A percentile compares a stretch with the other conserved stretches of the same genome.
Evolutionary conservation across 1,140 invertebrate species (phyloP).

Genomic region (Mycetomoellerius zeteki): DNA sequence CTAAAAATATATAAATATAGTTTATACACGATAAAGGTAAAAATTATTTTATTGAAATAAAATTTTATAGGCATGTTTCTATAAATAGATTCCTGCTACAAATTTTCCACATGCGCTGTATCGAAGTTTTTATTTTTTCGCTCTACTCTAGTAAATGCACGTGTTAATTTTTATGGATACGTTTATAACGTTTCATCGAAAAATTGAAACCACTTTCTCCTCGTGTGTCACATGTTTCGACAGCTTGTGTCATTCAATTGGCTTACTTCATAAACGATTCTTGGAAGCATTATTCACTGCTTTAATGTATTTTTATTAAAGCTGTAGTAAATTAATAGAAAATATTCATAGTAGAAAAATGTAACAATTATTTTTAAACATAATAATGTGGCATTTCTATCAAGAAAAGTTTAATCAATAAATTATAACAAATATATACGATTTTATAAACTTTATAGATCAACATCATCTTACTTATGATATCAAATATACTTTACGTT

Average conservation of each 20-base stretch:
- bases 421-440: neutral
- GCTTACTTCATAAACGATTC: neutral
- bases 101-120: too few relatives aligned
- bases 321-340: neutral
- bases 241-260: conserved; percentile 23
- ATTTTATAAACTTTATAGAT: neutral
- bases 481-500: neutral
- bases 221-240: conserved; percentile 40
- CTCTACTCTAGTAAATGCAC: too few relatives aligned
- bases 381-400: neutral
- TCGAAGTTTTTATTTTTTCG: too few relatives aligned
- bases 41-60: too few relatives aligned
- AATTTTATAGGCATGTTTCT: too few relatives aligned
- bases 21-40: too few relatives aligned
- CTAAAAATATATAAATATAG: too few relatives aligned
- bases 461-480: neutral
- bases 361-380: neutral
- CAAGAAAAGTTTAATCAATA: neutral
- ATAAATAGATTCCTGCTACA: too few relatives aligned
- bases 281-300: neutral
- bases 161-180: neutral
- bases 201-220: conserved; percentile 43
- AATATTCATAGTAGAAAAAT: neutral
- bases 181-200: conserved; percentile 17
- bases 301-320: neutral